Evolutionary conservation across 1,140 invertebrate genomes (phyloP).

Genomic region (Centruroides sculpturatus): DNA sequence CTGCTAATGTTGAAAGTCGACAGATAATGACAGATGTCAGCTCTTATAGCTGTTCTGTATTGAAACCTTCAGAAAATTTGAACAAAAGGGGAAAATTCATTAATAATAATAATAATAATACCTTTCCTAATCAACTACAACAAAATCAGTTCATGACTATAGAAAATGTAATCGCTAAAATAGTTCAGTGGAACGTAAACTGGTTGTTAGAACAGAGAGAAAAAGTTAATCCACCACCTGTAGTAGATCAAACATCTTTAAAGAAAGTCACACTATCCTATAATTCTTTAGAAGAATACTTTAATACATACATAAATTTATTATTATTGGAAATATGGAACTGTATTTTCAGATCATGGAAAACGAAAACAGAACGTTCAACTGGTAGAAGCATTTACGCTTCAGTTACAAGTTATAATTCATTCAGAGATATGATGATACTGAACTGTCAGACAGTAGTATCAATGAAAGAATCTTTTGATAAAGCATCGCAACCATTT

Average conservation of each 20-base stretch:
- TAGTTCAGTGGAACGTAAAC: background rate
- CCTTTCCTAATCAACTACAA: background rate
- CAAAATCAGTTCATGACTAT: background rate
- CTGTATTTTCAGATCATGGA: background rate
- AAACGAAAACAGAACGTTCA: no score
- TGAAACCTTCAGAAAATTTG: no score
- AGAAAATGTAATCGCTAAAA: background rate
- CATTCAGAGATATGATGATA: constrained; percentile 4
- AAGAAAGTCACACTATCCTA: no score
- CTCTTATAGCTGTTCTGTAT: no score
- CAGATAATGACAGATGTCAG: no score
- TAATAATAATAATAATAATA: background rate
- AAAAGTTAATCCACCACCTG: background rate
- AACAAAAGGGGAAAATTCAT: background rate
- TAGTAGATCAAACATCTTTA: background rate
- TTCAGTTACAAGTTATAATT: background rate
- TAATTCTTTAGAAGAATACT: no score
- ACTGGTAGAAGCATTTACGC: background rate
- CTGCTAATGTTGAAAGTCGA: background rate
- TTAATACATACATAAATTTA: background rate
- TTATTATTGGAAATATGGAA: constrained; percentile 9
- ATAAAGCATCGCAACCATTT: background rate
- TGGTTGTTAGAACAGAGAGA: constrained; percentile 5
- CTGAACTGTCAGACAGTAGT: constrained; percentile 22
- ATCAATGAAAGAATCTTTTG: constrained; percentile 17